These are phyloP conservation scores for Lordiphosa mommai DNA, from an alignment of 1,140 invertebrate species.

Conservation along the genomic window DNA sequence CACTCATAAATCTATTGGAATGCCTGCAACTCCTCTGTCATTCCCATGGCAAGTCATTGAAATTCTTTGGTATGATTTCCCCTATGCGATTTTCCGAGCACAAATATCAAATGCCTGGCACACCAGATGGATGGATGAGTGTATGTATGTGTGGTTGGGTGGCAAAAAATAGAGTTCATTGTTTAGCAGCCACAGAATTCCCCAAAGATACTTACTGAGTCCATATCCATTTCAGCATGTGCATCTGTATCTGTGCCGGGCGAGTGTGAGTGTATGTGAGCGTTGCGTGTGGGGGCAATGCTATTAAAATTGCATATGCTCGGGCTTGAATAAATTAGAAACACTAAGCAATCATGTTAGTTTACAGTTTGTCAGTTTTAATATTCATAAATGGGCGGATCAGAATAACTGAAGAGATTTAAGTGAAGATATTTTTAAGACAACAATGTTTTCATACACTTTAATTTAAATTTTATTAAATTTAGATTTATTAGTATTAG, in stretches of 20 bases:
- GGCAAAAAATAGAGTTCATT: not conserved
- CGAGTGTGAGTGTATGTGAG: not conserved
- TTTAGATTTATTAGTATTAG: too few relatives aligned
- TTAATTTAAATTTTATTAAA: too few relatives aligned
- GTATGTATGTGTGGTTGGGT: not conserved
- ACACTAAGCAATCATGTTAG: not conserved
- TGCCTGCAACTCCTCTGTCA: not conserved
- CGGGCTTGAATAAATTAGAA: slow-evolving; percentile 1
- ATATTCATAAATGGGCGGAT: not conserved
- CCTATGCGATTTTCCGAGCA: not conserved
- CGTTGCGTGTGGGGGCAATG: not conserved
- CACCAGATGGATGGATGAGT: not conserved
- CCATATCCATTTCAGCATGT: not conserved
- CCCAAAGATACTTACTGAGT: not conserved
- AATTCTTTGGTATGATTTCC: slow-evolving; percentile 6
- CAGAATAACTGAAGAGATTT: not conserved
- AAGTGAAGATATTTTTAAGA: too few relatives aligned
- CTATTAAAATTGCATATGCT: slow-evolving; percentile 3
- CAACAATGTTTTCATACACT: too few relatives aligned
- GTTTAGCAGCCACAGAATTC: slow-evolving; percentile 2
- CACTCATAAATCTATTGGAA: not conserved
- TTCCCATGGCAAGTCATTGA: slow-evolving; percentile 1
- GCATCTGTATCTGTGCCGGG: not conserved
- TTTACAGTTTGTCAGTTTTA: not conserved
- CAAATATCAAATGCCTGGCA: slow-evolving; percentile 5